These are phyloP conservation scores for Amphiprion percula DNA, from an alignment of 2,113 vertebrate species.

Conservation along the genomic window DNA sequence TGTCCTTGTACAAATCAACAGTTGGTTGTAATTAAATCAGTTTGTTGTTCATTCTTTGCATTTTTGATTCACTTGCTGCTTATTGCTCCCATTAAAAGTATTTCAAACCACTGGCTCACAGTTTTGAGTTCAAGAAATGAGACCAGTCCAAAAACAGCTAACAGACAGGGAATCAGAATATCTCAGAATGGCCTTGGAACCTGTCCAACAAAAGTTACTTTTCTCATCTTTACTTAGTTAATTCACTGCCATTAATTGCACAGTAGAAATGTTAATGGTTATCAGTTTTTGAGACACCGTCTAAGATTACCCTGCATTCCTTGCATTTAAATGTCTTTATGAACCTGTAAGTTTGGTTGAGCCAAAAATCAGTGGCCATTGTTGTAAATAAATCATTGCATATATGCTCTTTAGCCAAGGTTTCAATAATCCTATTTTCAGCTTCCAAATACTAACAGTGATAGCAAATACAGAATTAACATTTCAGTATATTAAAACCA, in stretches of 20 bases:
- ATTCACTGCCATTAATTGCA: no score
- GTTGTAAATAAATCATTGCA: not conserved
- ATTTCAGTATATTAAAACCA: constrained; percentile 5
- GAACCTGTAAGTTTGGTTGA: not conserved
- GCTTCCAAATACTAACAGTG: not conserved
- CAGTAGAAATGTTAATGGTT: not conserved
- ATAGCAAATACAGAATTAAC: not conserved
- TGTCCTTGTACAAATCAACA: not conserved
- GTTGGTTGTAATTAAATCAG: not conserved
- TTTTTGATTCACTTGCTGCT: not conserved
- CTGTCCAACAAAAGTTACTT: no score
- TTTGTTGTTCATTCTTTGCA: not conserved
- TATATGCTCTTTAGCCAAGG: not conserved
- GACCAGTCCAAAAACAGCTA: not conserved
- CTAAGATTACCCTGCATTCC: no score
- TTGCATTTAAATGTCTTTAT: no score
- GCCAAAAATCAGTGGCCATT: not conserved
- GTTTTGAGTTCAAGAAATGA: not conserved
- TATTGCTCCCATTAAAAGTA: not conserved
- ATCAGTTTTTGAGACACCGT: not conserved
- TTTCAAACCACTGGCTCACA: not conserved
- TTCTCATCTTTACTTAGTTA: no score
- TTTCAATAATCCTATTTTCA: not conserved
- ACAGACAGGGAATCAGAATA: not conserved
- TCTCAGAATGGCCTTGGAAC: no score